Conservation (phyloP, 1,140 invertebrate species). For the Aleiodes sp. region DNA sequence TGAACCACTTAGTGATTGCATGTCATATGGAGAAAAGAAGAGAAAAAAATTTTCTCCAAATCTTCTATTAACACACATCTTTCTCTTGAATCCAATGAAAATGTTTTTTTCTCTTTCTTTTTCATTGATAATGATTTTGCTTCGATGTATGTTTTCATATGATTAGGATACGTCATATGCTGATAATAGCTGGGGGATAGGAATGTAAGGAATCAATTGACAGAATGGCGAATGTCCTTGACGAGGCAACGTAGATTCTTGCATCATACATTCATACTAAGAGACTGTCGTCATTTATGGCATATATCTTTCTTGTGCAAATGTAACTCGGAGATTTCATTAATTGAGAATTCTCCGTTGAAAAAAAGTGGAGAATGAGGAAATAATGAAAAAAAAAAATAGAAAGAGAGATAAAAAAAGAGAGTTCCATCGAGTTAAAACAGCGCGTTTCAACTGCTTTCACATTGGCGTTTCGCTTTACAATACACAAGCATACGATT, state of each 20-base stretch:
- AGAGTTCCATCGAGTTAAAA: constrained; percentile 37
- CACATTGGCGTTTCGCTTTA: constrained; percentile 50
- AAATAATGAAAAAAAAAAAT: constrained; percentile 27
- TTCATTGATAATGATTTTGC: no score
- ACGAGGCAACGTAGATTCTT: constrained; percentile 15
- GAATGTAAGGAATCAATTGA: not conserved
- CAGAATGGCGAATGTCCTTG: constrained; percentile 21
- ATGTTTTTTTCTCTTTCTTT: no score
- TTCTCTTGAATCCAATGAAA: no score
- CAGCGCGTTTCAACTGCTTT: constrained; percentile 47
- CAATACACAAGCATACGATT: constrained; percentile 45
- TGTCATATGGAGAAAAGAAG: no score
- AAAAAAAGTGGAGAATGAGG: constrained; percentile 1
- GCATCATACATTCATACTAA: constrained; percentile 21
- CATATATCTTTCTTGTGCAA: not conserved
- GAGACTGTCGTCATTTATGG: constrained; percentile 18
- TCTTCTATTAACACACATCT: no score
- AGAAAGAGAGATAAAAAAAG: constrained; percentile 29
- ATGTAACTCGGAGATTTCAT: not conserved
- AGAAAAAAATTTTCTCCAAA: no score
- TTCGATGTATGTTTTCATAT: no score
- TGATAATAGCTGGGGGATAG: not conserved
- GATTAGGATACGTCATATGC: no score
- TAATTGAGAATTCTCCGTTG: not conserved
- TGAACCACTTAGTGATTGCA: no score